These are phyloP conservation scores for Perithous albicinctus DNA, from an alignment of 2,888 invertebrate species.

Conservation along the genomic window DNA sequence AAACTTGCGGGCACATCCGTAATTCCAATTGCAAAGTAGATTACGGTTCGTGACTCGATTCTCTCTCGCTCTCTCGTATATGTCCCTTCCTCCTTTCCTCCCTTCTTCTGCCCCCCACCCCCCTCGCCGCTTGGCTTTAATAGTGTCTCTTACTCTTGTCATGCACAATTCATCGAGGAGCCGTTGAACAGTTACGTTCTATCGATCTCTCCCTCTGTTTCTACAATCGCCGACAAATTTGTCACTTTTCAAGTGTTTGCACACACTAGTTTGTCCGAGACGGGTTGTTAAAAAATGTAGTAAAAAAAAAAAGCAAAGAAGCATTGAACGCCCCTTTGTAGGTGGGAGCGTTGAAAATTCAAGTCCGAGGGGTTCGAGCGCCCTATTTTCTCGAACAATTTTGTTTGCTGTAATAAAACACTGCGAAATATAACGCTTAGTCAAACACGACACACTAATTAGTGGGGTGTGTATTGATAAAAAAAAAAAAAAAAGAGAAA, in stretches of 20 bases:
- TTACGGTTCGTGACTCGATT: slow-evolving; percentile 67
- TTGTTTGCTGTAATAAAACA: slow-evolving; percentile 59
- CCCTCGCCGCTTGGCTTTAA: not conserved
- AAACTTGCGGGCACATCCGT: slow-evolving; percentile 65
- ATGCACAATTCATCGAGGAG: slow-evolving; percentile 65
- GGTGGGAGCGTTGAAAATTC: slow-evolving; percentile 46
- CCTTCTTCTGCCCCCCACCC: slow-evolving; percentile 20
- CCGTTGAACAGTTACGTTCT: slow-evolving; percentile 58
- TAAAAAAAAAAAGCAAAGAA: slow-evolving; percentile 31
- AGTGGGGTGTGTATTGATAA: not conserved
- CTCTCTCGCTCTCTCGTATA: slow-evolving; percentile 45
- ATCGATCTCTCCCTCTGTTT: slow-evolving; percentile 66
- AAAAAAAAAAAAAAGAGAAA: slow-evolving; percentile 6
- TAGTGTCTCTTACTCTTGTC: slow-evolving; percentile 45
- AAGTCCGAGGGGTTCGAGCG: slow-evolving; percentile 13
- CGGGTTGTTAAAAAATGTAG: slow-evolving; percentile 17
- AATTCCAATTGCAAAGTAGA: slow-evolving; percentile 68
- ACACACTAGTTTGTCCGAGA: slow-evolving; percentile 9
- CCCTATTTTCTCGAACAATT: not conserved
- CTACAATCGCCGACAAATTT: slow-evolving; percentile 71
- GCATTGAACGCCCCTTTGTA: not conserved
- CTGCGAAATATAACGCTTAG: slow-evolving; percentile 21
- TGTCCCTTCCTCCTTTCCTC: slow-evolving; percentile 37
- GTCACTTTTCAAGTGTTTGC: slow-evolving; percentile 66
- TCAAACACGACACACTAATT: slow-evolving; percentile 48